Evolutionary conservation across 2,888 invertebrate genomes (phyloP).

Genomic region (Drosophila gaucha): DNA sequence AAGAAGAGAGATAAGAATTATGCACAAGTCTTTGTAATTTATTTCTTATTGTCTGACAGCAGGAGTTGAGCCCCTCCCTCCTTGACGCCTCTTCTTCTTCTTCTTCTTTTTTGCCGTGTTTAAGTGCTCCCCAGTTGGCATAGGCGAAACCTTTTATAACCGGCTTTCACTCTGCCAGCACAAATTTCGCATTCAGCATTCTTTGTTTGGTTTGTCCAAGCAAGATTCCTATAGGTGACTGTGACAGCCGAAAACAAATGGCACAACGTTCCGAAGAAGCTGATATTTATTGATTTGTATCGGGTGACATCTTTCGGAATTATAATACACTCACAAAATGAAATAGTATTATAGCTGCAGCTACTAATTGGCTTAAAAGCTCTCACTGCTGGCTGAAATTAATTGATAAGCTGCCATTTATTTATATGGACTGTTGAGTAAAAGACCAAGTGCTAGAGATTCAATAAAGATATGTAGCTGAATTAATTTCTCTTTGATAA

Average conservation of each 20-base stretch:
- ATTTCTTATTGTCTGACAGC: constrained; percentile 60
- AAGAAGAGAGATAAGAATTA: constrained; percentile 58
- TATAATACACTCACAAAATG: no score
- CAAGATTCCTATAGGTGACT: constrained; percentile 6
- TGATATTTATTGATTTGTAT: constrained; percentile 12
- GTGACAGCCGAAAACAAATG: constrained; percentile 8
- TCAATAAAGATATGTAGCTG: constrained; percentile 20
- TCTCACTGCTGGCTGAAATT: not conserved
- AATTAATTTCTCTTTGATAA: constrained; percentile 14
- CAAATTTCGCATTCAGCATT: constrained; percentile 9
- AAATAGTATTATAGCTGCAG: not conserved
- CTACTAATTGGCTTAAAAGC: not conserved
- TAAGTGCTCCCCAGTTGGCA: constrained; percentile 51
- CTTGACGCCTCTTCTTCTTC: constrained; percentile 25
- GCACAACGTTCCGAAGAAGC: not conserved
- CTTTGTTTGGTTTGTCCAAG: not conserved
- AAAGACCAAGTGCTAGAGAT: constrained; percentile 20
- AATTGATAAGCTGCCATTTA: no score
- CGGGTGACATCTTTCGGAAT: not conserved
- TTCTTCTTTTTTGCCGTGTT: constrained; percentile 27
- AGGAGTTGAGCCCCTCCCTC: constrained; percentile 15
- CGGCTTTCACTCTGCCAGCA: constrained; percentile 5
- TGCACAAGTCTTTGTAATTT: constrained; percentile 69
- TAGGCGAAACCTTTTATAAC: constrained; percentile 19
- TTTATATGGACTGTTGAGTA: no score